Base-by-base conservation (phyloP, 2,888 invertebrate species). In the Melanostoma scalare region DNA sequence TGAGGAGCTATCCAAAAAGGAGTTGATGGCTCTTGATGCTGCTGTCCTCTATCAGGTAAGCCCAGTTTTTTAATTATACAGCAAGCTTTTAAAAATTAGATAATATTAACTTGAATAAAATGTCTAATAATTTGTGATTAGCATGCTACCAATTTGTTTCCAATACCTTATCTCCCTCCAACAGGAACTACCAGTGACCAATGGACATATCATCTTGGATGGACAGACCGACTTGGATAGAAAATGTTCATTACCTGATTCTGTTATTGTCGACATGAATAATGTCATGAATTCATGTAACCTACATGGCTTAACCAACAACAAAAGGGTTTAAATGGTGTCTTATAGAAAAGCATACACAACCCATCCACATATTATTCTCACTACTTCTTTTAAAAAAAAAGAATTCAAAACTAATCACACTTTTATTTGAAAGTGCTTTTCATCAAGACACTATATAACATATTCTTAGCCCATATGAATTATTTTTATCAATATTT, bases 1-100 rank as follows among this genome's bases (percentile, higher is more conserved):
- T 9, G 96, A 97, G 89, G 94, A 95, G 87, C 91, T 96, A 56
- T 97, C 96, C 8, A 95, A 95, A 90, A 94, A 95, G 85, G 96
- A 97, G 90, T 92, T 96, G 31, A 95, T 95, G 94, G 95, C 95
- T 0, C 92, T 95, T 86, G 95, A 95, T 88, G 94, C 95, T 48
- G 93, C 94, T 63, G 93, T 93, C 52, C 88, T 89, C 46, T 93
- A 92, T 89, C 93, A 93, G 92, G 93, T 93, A 88, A 87, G 44
- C n/a, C 55, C 38, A 31, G 42, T 8, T 3, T 30, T 6, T 38
- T 42, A 53, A 56, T 67, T 71, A 61, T 53, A 10, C 0, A 75
- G 44, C 58, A 5, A 61, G 55, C 63, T 56, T 65, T 31, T 3
- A 52, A 42, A 31, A 30, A 36, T 6, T 40, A 36, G 1, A 30